Evolutionary conservation across 2,888 invertebrate species (phyloP).

Genomic region (Iphiclides podalirius): DNA sequence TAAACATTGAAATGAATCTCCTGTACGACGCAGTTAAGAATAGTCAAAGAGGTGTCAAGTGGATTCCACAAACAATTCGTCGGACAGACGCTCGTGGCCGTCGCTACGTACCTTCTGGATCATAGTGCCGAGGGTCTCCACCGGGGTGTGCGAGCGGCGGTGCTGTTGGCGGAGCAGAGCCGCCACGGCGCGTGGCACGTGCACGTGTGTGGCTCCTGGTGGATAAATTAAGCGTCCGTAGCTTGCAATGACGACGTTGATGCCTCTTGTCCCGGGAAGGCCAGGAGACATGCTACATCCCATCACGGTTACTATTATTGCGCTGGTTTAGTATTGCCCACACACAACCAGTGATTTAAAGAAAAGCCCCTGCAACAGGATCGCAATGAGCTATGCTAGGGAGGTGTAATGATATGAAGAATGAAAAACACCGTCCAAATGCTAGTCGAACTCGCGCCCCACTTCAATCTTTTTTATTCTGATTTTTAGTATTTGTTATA

Average conservation of each 20-base stretch:
- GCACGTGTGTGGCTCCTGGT: conserved; percentile 85
- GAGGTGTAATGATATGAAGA: too few relatives aligned
- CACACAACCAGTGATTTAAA: too few relatives aligned
- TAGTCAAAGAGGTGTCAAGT: too few relatives aligned
- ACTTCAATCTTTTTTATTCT: too few relatives aligned
- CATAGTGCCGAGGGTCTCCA: conserved; percentile 89
- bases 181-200: conserved; percentile 86
- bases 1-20: too few relatives aligned
- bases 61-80: too few relatives aligned
- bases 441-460: too few relatives aligned
- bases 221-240: conserved; percentile 4
- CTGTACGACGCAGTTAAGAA: too few relatives aligned
- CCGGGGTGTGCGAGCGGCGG: conserved; percentile 84
- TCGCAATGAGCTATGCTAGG: neutral
- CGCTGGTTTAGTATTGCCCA: neutral
- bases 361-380: neutral
- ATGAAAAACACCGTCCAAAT: too few relatives aligned
- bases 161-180: conserved; percentile 88
- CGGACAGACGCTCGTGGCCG: too few relatives aligned
- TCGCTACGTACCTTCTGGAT: conserved; percentile 76
- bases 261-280: neutral
- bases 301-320: neutral
- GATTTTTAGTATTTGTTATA: too few relatives aligned
- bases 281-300: neutral
- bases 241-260: conserved; percentile 26